Evolutionary conservation across 2,797 vertebrate genomes (phyloP).

Genomic region (Pelodytes ibericus): DNA sequence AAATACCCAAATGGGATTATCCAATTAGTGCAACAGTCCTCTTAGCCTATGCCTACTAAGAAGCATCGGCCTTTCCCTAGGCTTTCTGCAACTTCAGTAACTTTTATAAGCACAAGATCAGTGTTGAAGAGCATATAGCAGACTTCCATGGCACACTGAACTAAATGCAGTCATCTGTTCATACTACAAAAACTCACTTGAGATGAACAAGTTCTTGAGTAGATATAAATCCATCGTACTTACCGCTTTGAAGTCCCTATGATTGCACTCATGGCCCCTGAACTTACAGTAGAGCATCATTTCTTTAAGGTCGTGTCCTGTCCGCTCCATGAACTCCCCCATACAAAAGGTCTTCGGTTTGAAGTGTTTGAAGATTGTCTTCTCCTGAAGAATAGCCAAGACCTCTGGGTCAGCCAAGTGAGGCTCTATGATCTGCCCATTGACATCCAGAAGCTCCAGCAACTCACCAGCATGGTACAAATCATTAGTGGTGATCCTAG

Average conservation of each 20-base stretch:
- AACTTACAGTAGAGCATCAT: constrained; percentile 98
- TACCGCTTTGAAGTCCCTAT: constrained; percentile 94
- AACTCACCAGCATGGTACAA: constrained; percentile 96
- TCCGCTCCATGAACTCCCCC: constrained; percentile 92
- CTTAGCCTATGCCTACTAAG: not conserved
- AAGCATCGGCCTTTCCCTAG: not conserved
- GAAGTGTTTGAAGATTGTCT: constrained; percentile 92
- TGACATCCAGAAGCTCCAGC: constrained; percentile 90
- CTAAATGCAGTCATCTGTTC: not conserved
- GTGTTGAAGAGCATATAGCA: not conserved
- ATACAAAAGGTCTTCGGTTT: constrained; percentile 94
- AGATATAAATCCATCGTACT: constrained; percentile 69
- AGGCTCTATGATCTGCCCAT: constrained; percentile 88
- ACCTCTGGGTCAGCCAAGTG: constrained; percentile 90
- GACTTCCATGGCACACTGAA: not conserved
- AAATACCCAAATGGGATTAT: not conserved
- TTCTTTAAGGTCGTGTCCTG: constrained; percentile 93
- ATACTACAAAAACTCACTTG: not conserved
- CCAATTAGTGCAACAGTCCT: not conserved
- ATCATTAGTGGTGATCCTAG: constrained; percentile 90
- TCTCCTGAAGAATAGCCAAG: constrained; percentile 83
- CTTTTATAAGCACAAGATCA: not conserved
- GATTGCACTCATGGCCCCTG: constrained; percentile 90
- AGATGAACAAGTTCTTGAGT: not conserved
- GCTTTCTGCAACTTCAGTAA: not conserved